phyloP scores from a whole-genome alignment of 92 coral and sea anemone genomes.

The Epizoanthus stellaris region DNA sequence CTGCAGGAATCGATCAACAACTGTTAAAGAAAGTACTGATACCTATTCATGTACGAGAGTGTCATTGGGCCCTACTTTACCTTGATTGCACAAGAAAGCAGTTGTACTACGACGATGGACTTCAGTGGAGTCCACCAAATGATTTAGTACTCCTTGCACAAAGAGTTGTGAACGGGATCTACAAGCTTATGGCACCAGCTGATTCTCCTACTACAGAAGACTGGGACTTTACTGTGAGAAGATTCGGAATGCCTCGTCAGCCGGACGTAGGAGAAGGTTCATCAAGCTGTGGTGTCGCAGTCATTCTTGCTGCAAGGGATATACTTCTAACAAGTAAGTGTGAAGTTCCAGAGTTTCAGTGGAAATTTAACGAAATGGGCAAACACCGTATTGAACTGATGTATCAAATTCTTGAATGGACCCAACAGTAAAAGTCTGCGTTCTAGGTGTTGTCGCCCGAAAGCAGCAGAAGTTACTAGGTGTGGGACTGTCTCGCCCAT shows the following conservation, averaged over 20 bases:
- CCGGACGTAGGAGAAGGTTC: conserved; percentile 23
- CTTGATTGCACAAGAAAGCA: conserved; percentile 9
- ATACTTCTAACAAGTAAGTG: background rate
- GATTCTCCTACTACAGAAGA: background rate
- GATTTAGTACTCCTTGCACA: background rate
- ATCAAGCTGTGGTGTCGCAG: conserved; percentile 28
- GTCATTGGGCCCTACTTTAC: conserved; percentile 39
- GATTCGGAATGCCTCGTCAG: conserved; percentile 36
- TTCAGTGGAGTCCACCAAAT: conserved; percentile 22
- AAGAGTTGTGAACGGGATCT: background rate
- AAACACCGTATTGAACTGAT: conserved; percentile 13
- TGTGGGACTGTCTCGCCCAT: too few species aligned
- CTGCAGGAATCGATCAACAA: background rate
- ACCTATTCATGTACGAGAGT: conserved; percentile 15
- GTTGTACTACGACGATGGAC: conserved; percentile 34
- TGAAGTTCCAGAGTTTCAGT: background rate
- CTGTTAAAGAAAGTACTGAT: background rate
- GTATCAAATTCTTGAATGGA: background rate
- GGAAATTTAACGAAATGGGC: conserved; percentile 12
- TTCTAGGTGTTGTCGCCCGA: conserved; percentile 21
- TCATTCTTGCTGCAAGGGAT: conserved; percentile 24
- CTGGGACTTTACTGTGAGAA: conserved; percentile 14
- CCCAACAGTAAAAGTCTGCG: background rate
- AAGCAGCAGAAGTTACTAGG: background rate
- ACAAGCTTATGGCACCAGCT: background rate